Percentiles rank a stretch among this genome's conserved stretches.
Evolutionary conservation across 1,140 invertebrate species (phyloP).

Genomic region (Drepana arcuata): DNA sequence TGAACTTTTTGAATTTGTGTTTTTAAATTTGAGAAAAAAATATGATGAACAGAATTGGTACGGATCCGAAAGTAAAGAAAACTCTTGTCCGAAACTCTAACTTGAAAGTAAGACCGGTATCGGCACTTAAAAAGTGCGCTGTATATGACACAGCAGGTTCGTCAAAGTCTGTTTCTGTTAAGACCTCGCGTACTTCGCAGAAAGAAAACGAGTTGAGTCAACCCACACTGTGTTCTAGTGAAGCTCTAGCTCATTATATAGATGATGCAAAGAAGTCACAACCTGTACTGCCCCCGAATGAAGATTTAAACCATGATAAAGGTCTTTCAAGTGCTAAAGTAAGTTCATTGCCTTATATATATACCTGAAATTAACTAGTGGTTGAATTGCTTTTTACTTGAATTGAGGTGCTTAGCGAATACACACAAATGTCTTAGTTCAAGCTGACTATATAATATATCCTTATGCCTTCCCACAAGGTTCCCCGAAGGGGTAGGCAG

Average conservation of each 20-base stretch:
- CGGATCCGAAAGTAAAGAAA: conserved; percentile 51
- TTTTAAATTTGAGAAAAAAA: too few species aligned
- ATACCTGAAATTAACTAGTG: too few species aligned
- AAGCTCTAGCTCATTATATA: conserved; percentile 43
- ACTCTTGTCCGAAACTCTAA: conserved; percentile 44
- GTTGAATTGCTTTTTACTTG: too few species aligned
- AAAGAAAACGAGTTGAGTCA: conserved; percentile 29
- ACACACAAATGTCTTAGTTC: too few species aligned
- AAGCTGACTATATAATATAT: too few species aligned
- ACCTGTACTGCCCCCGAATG: conserved; percentile 13
- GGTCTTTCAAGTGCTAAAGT: conserved; percentile 34
- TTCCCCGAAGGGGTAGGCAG: too few species aligned
- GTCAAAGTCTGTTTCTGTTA: conserved; percentile 14
- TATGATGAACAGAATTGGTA: conserved; percentile 33
- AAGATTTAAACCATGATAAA: conserved; percentile 34
- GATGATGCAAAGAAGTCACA: conserved; percentile 29
- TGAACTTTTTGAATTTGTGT: too few species aligned
- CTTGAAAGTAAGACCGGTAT: conserved; percentile 24
- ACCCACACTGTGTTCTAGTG: conserved; percentile 48
- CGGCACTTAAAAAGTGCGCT: conserved; percentile 11
- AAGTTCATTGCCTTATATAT: conserved; percentile 10
- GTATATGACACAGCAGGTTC: conserved; percentile 22
- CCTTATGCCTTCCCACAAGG: too few species aligned
- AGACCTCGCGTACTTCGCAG: conserved; percentile 6
- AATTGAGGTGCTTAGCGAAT: too few species aligned